Evolutionary conservation across 2,113 vertebrate species (phyloP).

Genomic region (Callorhinus ursinus): DNA sequence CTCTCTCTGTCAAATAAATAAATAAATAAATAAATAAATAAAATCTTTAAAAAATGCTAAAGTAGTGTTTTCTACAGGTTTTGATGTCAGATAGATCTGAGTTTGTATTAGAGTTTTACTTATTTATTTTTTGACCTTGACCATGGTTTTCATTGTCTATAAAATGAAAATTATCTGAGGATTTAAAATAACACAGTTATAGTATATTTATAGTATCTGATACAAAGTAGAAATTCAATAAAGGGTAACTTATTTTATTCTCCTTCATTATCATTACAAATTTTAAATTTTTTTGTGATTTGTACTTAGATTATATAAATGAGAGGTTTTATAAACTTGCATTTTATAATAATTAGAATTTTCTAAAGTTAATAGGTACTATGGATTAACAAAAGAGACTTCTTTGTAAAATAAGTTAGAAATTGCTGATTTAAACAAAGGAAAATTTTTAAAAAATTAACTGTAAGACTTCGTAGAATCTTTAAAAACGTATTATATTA

Average conservation of each 20-base stretch:
- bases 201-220: not conserved
- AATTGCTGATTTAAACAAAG: conserved; percentile 33
- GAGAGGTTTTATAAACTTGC: not conserved
- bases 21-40: too few relatives aligned
- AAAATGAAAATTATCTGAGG: not conserved
- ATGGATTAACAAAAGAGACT: not conserved
- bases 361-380: conserved; percentile 6
- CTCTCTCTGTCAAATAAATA: too few relatives aligned
- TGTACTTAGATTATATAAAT: conserved; percentile 11
- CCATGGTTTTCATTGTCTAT: not conserved
- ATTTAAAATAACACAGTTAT: conserved; percentile 44
- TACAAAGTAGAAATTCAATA: not conserved
- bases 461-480: not conserved
- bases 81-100: not conserved
- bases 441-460: not conserved
- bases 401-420: not conserved
- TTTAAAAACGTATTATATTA: not conserved
- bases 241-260: conserved; percentile 3
- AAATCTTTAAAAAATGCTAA: not conserved
- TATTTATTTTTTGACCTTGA: not conserved
- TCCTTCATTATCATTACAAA: not conserved
- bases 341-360: not conserved
- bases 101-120: not conserved
- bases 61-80: not conserved
- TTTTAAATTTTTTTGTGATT: conserved; percentile 25